Evolutionary conservation across 2,113 vertebrate species (phyloP).

Genomic region (Entomyzon cyanotis): DNA sequence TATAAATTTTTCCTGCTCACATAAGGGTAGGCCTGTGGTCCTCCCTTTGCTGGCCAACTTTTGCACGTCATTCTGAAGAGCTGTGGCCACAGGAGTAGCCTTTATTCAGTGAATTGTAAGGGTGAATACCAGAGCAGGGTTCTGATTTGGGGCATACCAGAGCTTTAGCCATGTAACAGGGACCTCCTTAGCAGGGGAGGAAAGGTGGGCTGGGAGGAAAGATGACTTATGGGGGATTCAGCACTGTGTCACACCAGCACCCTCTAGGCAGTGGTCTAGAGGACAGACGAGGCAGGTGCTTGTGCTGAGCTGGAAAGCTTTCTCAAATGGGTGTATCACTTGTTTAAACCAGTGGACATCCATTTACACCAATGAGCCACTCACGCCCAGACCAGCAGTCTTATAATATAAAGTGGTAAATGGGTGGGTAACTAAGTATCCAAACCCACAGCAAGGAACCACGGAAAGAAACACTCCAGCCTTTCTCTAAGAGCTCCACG

Average conservation of each 20-base stretch:
- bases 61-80: background rate
- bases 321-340: rapidly evolving
- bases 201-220: background rate
- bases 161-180: background rate
- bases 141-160: background rate
- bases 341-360: background rate
- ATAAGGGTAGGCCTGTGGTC: background rate
- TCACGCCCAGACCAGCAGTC: background rate
- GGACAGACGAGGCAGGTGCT: rapidly evolving
- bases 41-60: constrained; percentile 28
- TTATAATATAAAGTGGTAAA: background rate
- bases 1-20: constrained; percentile 29
- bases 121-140: background rate
- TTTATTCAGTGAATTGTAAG: background rate
- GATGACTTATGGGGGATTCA: background rate
- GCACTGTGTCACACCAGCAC: background rate
- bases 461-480: background rate
- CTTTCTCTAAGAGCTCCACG: background rate
- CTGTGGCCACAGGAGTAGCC: background rate
- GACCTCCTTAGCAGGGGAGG: background rate
- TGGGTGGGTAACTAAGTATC: background rate
- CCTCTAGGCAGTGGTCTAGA: background rate
- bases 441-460: background rate
- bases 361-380: rapidly evolving
- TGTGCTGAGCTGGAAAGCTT: background rate